Base-by-base conservation (phyloP, 2,888 invertebrate species). In the Polydrusus cervinus region DNA sequence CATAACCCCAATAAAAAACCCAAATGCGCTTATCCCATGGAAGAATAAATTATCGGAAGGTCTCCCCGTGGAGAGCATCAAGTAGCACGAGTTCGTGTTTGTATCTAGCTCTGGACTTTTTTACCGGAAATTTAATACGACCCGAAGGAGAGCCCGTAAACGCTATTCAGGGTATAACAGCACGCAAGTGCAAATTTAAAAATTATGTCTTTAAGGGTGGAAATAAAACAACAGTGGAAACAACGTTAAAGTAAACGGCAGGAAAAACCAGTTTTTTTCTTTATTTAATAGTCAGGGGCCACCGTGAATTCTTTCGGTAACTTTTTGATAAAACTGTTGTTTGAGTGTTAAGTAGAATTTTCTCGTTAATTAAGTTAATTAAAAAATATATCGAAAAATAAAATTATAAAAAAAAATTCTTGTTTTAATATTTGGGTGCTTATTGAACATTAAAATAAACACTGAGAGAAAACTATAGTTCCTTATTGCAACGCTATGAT, bases 61-160 rank as follows among this genome's bases (percentile, higher is more conserved):
- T 76, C 61, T 76, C 76, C 76, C 76, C 67, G 65, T 65, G 76
- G 76, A 76, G 43, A 68, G 69, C 72, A 76, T 76, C 76, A 76
- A 72, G 77, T 78, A 76, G 77, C 76, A 77, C 77, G 75, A 75
- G 74, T 75, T 79, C 77, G 74, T 79, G 77, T 72, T 78, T 74
- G 76, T 76, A 72, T 72, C 76, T 72, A 49, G 76, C 69, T 72
- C 61, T 60, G 53, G 74, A 71, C 62, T 74, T 79, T 77, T 79
- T 79, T 79, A 66, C 67, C 57, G 57, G 73, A 72, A 71, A 76
- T 74, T 78, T 79, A 79, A 78, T 78, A 77, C 72, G 65, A 64
- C 78, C 78, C 79, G 62, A 66, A 78, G 78, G 79, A 78, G 64
- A 43, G 57, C 55, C 55, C 45, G 67, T 76, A 76, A 76, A 76